Percentiles rank a stretch among this genome's conserved stretches.
Evolutionary conservation across 2,888 invertebrate genomes (phyloP).

Genomic region (Ectemnius lituratus): DNA sequence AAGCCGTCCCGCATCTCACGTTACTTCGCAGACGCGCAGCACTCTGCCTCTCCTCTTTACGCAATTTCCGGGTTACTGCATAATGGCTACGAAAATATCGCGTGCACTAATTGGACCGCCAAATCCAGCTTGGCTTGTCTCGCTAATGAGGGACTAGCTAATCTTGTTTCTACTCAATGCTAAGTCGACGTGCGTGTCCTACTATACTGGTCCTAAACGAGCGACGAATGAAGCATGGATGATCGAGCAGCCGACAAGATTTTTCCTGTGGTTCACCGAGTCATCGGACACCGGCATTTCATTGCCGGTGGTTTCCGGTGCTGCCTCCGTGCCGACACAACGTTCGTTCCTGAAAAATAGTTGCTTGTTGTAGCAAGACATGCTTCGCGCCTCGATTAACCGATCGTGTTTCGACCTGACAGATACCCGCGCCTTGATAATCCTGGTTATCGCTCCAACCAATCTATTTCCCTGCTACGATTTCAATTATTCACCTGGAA

Average conservation of each 20-base stretch:
- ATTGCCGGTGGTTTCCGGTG: slow-evolving; percentile 20
- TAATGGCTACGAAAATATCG: too few species aligned
- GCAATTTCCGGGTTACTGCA: too few species aligned
- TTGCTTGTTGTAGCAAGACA: neutral
- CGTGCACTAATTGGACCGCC: too few species aligned
- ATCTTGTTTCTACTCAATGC: slow-evolving; percentile 1
- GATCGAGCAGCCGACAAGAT: slow-evolving; percentile 4
- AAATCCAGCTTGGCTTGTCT: neutral
- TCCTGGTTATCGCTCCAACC: neutral
- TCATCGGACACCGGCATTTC: slow-evolving; percentile 17
- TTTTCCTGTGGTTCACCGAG: slow-evolving; percentile 26
- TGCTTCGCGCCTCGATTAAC: slow-evolving; percentile 3
- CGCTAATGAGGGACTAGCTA: neutral
- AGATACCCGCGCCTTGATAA: neutral
- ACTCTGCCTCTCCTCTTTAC: neutral
- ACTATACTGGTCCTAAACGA: neutral
- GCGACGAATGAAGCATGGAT: neutral
- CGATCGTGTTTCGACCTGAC: neutral
- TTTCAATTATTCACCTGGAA: slow-evolving; percentile 2
- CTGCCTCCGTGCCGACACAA: neutral
- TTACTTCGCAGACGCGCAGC: slow-evolving; percentile 1
- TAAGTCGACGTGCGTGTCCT: neutral
- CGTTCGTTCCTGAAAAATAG: neutral
- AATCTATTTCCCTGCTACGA: slow-evolving; percentile 2
- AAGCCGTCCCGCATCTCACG: neutral